Evolutionary conservation across 2,113 vertebrate species (phyloP).

Genomic region (Uria aalge): DNA sequence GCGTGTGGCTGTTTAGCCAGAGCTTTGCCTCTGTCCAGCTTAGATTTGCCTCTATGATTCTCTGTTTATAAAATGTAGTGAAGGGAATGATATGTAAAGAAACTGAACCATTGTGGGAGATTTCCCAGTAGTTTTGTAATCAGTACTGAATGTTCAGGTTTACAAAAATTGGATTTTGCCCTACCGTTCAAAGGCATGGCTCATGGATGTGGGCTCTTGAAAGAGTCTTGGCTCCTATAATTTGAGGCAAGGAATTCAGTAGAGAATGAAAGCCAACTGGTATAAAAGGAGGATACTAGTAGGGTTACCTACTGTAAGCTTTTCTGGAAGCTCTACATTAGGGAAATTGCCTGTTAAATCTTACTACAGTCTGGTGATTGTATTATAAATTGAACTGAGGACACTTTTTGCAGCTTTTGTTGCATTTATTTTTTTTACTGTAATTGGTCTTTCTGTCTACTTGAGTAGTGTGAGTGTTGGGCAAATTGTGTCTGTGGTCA

Average conservation of each 20-base stretch:
- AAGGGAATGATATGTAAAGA: not conserved
- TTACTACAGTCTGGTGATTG: not conserved
- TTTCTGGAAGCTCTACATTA: not conserved
- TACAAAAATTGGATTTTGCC: conserved; percentile 2
- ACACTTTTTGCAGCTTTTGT: not conserved
- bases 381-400: not conserved
- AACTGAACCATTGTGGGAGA: not conserved
- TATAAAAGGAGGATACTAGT: not conserved
- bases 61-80: not conserved
- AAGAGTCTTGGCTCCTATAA: not conserved
- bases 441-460: not conserved
- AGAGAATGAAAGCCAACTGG: not conserved
- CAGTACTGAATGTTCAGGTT: not conserved
- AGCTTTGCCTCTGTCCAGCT: not conserved
- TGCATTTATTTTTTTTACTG: not conserved
- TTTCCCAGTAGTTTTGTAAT: not conserved
- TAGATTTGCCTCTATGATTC: not conserved
- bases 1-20: rapidly evolving
- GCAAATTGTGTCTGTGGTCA: not conserved
- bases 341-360: not conserved
- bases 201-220: not conserved
- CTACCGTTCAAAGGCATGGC: not conserved
- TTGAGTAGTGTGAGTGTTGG: not conserved
- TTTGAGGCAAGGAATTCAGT: not conserved
- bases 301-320: not conserved